Evolutionary conservation across 2,888 invertebrate species (phyloP).

Genomic region (Acrobasis repandana): DNA sequence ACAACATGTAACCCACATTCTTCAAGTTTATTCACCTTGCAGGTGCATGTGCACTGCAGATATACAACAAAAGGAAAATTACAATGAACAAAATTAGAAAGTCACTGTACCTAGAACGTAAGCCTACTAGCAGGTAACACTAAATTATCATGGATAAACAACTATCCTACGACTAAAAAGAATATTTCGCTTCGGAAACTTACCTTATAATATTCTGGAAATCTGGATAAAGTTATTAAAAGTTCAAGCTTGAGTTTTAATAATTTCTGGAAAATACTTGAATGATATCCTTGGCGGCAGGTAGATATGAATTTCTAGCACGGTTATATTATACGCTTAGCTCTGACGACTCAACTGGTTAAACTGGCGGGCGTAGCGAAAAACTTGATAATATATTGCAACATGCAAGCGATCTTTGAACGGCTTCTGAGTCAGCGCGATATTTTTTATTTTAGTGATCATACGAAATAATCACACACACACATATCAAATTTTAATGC

Average conservation of each 20-base stretch:
- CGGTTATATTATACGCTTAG: not conserved
- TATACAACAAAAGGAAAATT: not conserved
- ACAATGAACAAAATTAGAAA: slow-evolving; percentile 9
- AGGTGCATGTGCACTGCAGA: not conserved
- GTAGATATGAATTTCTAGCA: slow-evolving; percentile 3
- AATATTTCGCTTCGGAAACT: slow-evolving; percentile 1
- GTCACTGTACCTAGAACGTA: slow-evolving; percentile 3
- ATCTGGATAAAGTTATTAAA: not conserved
- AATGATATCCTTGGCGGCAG: not conserved
- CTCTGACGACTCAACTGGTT: slow-evolving; percentile 11
- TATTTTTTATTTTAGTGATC: not conserved
- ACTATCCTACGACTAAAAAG: not conserved
- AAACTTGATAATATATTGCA: slow-evolving; percentile 16
- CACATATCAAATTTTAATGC: not conserved
- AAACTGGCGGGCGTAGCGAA: slow-evolving; percentile 6
- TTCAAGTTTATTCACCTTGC: slow-evolving; percentile 11
- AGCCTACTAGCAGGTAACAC: not conserved
- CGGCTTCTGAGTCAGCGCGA: slow-evolving; percentile 5
- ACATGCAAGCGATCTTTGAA: slow-evolving; percentile 15
- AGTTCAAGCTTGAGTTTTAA: not conserved
- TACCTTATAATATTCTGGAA: not conserved
- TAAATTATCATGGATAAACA: not conserved
- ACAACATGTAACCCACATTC: slow-evolving; percentile 12
- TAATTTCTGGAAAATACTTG: not conserved
- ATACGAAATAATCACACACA: not conserved